phyloP scores from a whole-genome alignment of 2,888 invertebrate species.

The Tortrix viridana region DNA sequence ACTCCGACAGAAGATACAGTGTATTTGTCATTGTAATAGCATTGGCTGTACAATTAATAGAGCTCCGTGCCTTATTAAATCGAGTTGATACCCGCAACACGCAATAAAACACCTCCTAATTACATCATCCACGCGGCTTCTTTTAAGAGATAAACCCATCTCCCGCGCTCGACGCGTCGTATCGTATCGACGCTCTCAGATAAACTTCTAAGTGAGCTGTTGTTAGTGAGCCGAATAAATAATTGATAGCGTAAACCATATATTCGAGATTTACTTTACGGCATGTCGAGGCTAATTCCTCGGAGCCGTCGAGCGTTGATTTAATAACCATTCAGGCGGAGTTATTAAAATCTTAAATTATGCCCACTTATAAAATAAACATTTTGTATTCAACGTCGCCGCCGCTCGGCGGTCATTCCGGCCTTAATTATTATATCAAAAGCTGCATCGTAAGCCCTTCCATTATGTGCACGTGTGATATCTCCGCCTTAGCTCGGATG shows the following conservation, averaged over 20 bases:
- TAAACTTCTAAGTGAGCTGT: constrained; percentile 38
- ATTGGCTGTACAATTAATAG: constrained; percentile 11
- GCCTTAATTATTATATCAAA: constrained; percentile 82
- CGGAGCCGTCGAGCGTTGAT: constrained; percentile 55
- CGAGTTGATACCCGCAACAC: constrained; percentile 22
- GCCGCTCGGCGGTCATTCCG: constrained; percentile 50
- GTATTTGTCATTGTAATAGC: constrained; percentile 19
- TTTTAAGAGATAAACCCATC: constrained; percentile 30
- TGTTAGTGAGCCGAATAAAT: constrained; percentile 42
- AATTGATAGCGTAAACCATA: constrained; percentile 48
- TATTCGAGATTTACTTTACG: constrained; percentile 47
- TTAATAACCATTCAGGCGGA: constrained; percentile 67
- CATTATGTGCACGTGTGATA: constrained; percentile 54
- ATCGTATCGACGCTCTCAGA: constrained; percentile 23
- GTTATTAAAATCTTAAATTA: constrained; percentile 72
- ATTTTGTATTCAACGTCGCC: constrained; percentile 65
- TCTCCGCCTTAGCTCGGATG: constrained; percentile 60
- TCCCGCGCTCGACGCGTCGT: constrained; percentile 18
- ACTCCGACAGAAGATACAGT: constrained; percentile 12
- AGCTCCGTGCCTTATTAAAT: constrained; percentile 31
- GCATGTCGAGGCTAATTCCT: constrained; percentile 52
- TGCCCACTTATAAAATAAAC: constrained; percentile 67
- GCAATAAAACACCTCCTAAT: constrained; percentile 38
- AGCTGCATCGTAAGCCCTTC: constrained; percentile 67
- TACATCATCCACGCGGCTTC: constrained; percentile 37